Percentiles rank a stretch among this genome's conserved stretches.
Conservation (phyloP, 2,113 vertebrate species). For the Pachyramphus minor region DNA sequence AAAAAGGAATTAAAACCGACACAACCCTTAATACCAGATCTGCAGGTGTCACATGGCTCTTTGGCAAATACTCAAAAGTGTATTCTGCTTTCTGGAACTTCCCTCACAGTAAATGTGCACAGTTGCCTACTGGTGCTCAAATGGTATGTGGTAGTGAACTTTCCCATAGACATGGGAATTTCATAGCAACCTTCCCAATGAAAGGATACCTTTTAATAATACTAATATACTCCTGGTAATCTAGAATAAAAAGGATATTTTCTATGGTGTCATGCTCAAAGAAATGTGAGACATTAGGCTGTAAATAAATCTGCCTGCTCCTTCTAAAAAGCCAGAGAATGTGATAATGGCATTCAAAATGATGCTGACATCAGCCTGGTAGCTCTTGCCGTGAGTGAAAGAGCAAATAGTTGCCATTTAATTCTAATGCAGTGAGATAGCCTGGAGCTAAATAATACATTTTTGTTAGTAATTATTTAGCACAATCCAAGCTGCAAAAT, state of each 20-base stretch:
- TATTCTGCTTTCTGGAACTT: neutral
- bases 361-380: slow-evolving; percentile 5
- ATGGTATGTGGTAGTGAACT: neutral
- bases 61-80: neutral
- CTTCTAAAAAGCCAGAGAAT: neutral
- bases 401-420: slow-evolving; percentile 16
- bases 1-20: no score
- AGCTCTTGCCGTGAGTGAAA: neutral
- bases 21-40: neutral
- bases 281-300: neutral
- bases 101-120: neutral
- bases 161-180: neutral
- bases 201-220: neutral
- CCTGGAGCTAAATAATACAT: slow-evolving; percentile 58
- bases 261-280: neutral
- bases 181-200: neutral
- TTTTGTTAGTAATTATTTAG: slow-evolving; percentile 69
- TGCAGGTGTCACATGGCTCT: neutral
- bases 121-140: neutral
- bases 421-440: slow-evolving; percentile 5
- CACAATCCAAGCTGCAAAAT: slow-evolving; percentile 37
- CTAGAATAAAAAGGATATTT: neutral
- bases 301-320: slow-evolving; percentile 29
- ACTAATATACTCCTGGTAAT: neutral
- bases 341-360: neutral